phyloP scores from a whole-genome alignment of 92 coral and sea anemone species.

The Palythoa grandiflora region DNA sequence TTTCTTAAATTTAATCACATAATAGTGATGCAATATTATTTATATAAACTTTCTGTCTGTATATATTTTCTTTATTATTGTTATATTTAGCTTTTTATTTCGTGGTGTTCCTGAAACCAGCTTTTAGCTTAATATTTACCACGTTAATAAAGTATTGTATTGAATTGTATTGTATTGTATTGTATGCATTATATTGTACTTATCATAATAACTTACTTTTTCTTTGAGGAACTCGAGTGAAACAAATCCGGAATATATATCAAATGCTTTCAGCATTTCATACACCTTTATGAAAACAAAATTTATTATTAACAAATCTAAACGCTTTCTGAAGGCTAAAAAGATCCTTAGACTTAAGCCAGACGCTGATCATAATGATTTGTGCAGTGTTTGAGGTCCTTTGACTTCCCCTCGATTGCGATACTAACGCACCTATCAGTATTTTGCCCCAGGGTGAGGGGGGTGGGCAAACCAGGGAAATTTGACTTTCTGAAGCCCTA shows the following conservation, averaged over 20 bases:
- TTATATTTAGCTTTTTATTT: neutral
- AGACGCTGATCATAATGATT: neutral
- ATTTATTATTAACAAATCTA: neutral
- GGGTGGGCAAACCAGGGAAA: too few species aligned
- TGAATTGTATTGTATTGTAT: neutral
- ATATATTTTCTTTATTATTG: neutral
- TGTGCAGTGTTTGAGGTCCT: neutral
- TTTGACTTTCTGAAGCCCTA: too few species aligned
- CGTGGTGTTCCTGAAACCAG: neutral
- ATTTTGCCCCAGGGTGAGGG: too few species aligned
- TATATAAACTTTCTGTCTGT: neutral
- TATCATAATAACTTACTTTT: neutral
- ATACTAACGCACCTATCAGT: too few species aligned
- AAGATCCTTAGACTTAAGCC: neutral
- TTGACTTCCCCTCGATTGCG: too few species aligned
- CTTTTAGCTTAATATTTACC: neutral
- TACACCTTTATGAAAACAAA: conserved; percentile 13
- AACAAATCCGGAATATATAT: conserved; percentile 7
- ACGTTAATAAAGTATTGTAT: neutral
- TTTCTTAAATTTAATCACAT: neutral
- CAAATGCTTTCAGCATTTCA: conserved; percentile 35
- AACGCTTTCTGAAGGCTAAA: neutral
- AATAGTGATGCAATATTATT: neutral
- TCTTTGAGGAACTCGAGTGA: conserved; percentile 26
- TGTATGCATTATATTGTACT: neutral